A percentile compares a stretch with the other conserved stretches of the same genome.
Evolutionary conservation across 2,888 invertebrate genomes (phyloP).

Genomic region (Bellardia pandia): DNA sequence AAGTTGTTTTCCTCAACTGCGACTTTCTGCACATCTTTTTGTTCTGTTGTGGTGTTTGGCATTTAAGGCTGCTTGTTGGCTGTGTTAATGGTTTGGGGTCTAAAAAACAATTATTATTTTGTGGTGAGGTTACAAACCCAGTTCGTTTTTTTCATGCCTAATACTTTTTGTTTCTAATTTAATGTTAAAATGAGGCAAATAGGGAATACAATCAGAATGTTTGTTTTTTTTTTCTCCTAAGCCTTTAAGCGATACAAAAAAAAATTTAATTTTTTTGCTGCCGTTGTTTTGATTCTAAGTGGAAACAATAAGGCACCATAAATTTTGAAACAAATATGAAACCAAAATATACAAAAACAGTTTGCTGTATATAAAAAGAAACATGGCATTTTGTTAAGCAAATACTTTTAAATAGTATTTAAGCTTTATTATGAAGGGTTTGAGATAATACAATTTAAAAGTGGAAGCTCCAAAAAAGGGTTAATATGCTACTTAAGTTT

Average conservation of each 20-base stretch:
- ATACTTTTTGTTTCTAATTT: slow-evolving; percentile 45
- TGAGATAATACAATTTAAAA: not conserved
- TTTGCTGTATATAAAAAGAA: not conserved
- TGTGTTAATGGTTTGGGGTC: slow-evolving; percentile 64
- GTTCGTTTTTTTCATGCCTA: slow-evolving; percentile 8
- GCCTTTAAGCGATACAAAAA: slow-evolving; percentile 58
- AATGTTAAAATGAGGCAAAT: slow-evolving; percentile 34
- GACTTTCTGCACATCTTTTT: not conserved
- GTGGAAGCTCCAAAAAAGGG: slow-evolving; percentile 6
- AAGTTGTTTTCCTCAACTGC: not conserved
- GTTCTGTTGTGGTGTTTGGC: slow-evolving; percentile 16
- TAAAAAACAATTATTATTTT: slow-evolving; percentile 70
- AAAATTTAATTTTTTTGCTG: slow-evolving; percentile 3
- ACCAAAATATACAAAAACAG: slow-evolving; percentile 2
- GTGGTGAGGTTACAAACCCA: slow-evolving; percentile 40
- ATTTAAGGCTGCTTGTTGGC: slow-evolving; percentile 16
- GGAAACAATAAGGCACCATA: slow-evolving; percentile 52
- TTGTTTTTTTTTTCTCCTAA: slow-evolving; percentile 33
- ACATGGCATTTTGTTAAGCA: not conserved
- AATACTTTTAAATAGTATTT: not conserved
- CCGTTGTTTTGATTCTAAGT: slow-evolving; percentile 9
- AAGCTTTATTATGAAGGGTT: not conserved
- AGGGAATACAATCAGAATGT: slow-evolving; percentile 17
- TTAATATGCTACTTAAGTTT: slow-evolving; percentile 57
- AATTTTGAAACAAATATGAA: slow-evolving; percentile 57